Base-by-base conservation (phyloP, 2,888 invertebrate genomes). In the Megamerina dolium region DNA sequence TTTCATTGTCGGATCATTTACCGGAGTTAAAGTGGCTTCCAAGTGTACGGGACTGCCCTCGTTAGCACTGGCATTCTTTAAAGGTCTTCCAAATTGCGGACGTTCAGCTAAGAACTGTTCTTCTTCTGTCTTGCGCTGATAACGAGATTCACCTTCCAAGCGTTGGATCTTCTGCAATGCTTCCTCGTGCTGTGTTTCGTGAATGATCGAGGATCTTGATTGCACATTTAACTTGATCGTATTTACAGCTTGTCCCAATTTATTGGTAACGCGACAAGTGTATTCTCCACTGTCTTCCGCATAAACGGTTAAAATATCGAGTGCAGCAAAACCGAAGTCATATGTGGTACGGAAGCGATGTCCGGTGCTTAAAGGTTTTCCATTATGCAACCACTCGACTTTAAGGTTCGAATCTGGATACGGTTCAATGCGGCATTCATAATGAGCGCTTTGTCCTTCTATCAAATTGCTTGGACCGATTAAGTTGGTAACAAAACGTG, bases 1-100 rank as follows among this genome's bases (percentile, higher is more conserved):
- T 55, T 85, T 84, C 96, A 99, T 96, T 8, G 93, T 93, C 4
- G 97, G 94, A 71, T 99, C 99, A 61, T 96, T 95, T 27, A 96
- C 90, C 0, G 99, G 99, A 1, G 93, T 91, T 23, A 99, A 75
- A 5, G 94, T 94, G 1, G 93, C 93, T 74, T 95, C 95, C 57
- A 96, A 75, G 70, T 95, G 95, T 44, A 91, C 87, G 41, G 86
- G 86, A 48, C 80, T 79, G 17, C 93, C 93, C 74, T 96, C 95
- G 10, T 85, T 78, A 13, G 90, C 79, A 59, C 86, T 84, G 54
- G 85, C 88, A 61, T 87, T 90, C 63, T 88, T 89, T 55, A 95
- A 74, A 6, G 91, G 88, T 57, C 88, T 81, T 41, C 90, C 90
- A 58, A 93, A 93, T 64, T 90, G 86, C 2, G 92, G 93, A 58